Evolutionary conservation across 2,888 invertebrate genomes (phyloP), one percentile per base, ranked within the genome.

Genomic region (Chaetogeoica ovagalla): DNA sequence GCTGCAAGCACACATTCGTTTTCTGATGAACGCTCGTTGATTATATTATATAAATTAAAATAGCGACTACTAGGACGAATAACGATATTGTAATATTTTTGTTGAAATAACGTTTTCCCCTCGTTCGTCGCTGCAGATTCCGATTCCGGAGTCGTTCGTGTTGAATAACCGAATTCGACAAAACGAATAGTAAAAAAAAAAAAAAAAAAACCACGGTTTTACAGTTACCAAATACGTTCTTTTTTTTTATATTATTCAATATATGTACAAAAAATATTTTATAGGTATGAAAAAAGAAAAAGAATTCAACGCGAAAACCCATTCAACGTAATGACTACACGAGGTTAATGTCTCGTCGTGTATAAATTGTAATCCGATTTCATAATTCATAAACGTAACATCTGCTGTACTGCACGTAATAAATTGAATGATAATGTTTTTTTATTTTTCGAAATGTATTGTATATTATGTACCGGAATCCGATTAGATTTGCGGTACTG

Each of bases 141-240:
- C 21, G 62, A 77, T 69, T 62, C 30, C 30, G 21, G 52, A 69
- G 77, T 77, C 77, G 69, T 77, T 62, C 69, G 52, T 69, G 69
- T 77, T 77, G 69, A 62, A 60, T 62, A 70, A 77, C 62, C 43
- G 59, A 68, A 77, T 60, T 69, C 17, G 37, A n/a, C 37, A 8
- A 30, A 23, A 57, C 21, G 59, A 72, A 60, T 30, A 73, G 30
- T 4, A 1, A 30, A 30, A 30, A 48, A 72, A 66, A 59, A 19
- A 57, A n/a, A n/a, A 66, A n/a, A 66, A 37, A 8, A 43, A 76
- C n/a, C n/a, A 52, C 37, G 43, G 48, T 76, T 76, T 21, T 60
- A 68, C 69, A 60, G 60, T 76, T 69, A 60, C 76, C 7, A 43
- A 43, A 76, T 69, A 69, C 69, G 55, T 65, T 55, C 37, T 65